A percentile compares a stretch with the other conserved stretches of the same genome.
Evolutionary conservation across 2,113 vertebrate species (phyloP).

Genomic region (Chloropsis cyanopogon): DNA sequence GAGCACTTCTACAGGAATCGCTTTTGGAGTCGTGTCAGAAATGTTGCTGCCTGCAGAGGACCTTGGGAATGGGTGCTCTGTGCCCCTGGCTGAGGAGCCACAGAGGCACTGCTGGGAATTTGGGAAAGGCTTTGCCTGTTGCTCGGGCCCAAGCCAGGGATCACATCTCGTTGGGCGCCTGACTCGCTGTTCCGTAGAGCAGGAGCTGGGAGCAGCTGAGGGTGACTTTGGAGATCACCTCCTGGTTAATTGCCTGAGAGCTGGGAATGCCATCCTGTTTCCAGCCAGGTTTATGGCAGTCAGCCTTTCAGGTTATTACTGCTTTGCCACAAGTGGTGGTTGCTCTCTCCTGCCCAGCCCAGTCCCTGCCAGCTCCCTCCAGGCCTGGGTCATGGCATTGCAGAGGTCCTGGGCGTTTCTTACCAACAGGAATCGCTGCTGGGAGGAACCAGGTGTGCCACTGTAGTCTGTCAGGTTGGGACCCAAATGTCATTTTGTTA

Average conservation of each 20-base stretch:
- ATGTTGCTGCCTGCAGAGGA: neutral
- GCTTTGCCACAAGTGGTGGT: neutral
- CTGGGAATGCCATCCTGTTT: neutral
- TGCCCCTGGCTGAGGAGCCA: neutral
- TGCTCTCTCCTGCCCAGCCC: neutral
- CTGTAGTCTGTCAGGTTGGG: neutral
- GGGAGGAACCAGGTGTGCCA: neutral
- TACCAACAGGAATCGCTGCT: rapidly evolving
- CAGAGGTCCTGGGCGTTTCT: neutral
- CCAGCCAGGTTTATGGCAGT: neutral
- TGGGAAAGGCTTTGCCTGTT: neutral
- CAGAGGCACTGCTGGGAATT: neutral
- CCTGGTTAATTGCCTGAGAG: neutral
- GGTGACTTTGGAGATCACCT: neutral
- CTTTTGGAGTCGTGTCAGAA: neutral
- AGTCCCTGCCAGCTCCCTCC: neutral
- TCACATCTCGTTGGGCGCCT: rapidly evolving
- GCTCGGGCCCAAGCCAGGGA: neutral
- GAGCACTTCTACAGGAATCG: neutral
- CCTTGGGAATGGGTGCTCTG: rapidly evolving
- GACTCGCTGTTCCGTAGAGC: rapidly evolving
- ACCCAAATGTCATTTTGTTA: neutral
- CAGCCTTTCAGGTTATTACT: neutral
- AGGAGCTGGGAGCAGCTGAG: neutral
- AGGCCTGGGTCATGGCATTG: neutral